Evolutionary conservation across 2,797 vertebrate species (phyloP).

Genomic region (Micropoecilia bifurca): DNA sequence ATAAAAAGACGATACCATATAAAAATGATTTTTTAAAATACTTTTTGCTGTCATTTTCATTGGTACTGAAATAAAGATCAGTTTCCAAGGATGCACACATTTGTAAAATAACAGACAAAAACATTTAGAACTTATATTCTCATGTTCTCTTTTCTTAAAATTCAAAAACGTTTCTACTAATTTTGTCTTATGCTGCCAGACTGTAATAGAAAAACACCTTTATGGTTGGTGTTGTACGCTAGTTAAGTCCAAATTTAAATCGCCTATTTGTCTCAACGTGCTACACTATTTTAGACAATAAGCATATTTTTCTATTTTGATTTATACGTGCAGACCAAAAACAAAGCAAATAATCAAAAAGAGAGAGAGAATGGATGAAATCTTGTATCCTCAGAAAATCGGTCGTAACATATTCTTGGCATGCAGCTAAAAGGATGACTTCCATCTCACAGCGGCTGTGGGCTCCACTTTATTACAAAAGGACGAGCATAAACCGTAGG

Average conservation of each 20-base stretch:
- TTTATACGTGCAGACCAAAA: conserved; percentile 7
- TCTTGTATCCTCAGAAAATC: conserved; percentile 34
- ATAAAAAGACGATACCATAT: neutral
- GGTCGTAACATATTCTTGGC: conserved; percentile 56
- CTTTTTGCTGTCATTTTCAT: neutral
- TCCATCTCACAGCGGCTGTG: conserved; percentile 49
- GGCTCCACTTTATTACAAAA: conserved; percentile 56
- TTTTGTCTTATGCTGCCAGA: neutral
- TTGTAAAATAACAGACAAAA: neutral
- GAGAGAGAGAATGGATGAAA: conserved; percentile 37
- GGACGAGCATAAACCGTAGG: conserved; percentile 62
- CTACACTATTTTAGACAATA: neutral
- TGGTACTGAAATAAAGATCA: neutral
- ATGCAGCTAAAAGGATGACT: conserved; percentile 54
- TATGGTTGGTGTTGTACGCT: too few species aligned
- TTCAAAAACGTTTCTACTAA: neutral
- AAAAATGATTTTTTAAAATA: neutral
- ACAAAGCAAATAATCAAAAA: neutral
- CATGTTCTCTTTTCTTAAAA: neutral
- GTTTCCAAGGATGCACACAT: neutral
- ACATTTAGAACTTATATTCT: neutral
- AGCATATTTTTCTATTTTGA: conserved; percentile 17
- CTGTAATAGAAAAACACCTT: neutral
- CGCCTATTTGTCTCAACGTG: too few species aligned
- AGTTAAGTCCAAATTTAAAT: neutral